phyloP scores from a whole-genome alignment of 2,113 vertebrate species.

The Perca fluviatilis region DNA sequence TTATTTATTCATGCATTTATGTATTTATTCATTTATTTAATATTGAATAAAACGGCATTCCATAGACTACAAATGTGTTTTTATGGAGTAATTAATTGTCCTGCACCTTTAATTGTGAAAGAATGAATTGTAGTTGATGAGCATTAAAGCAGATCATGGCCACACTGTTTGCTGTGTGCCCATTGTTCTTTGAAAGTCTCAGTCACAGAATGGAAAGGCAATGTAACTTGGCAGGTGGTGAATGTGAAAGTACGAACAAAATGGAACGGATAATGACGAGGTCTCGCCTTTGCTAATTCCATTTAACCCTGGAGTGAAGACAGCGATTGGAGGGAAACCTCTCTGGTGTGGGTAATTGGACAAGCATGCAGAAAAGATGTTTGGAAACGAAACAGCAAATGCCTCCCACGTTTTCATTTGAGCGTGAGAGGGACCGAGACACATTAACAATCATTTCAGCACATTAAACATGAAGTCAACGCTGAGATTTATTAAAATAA shows the following conservation, averaged over 20 bases:
- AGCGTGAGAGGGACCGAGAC: conserved; percentile 9
- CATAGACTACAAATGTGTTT: conserved; percentile 40
- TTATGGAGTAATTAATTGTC: conserved; percentile 65
- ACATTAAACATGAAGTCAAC: conserved; percentile 56
- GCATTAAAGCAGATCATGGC: conserved; percentile 52
- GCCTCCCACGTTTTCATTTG: conserved; percentile 24
- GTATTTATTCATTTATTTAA: too few species aligned
- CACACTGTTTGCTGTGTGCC: conserved; percentile 5
- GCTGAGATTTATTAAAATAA: conserved; percentile 44
- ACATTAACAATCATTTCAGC: conserved; percentile 52
- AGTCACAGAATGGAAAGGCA: conserved; percentile 51
- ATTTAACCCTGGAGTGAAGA: conserved; percentile 65
- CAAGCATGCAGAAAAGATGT: conserved; percentile 55
- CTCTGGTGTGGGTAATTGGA: conserved; percentile 60
- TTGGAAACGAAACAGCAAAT: conserved; percentile 47
- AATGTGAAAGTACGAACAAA: conserved; percentile 59
- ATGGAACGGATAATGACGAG: conserved; percentile 53
- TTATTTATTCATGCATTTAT: too few species aligned
- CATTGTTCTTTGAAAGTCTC: conserved; percentile 67
- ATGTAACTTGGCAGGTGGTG: conserved; percentile 65
- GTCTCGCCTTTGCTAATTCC: conserved; percentile 64
- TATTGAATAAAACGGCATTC: too few species aligned
- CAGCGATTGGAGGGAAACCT: conserved; percentile 39
- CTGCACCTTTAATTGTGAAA: conserved; percentile 53
- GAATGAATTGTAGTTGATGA: conserved; percentile 57